These are phyloP conservation scores for Galerucella nymphaeae DNA, from an alignment of 2,888 invertebrate genomes.

Conservation along the genomic window DNA sequence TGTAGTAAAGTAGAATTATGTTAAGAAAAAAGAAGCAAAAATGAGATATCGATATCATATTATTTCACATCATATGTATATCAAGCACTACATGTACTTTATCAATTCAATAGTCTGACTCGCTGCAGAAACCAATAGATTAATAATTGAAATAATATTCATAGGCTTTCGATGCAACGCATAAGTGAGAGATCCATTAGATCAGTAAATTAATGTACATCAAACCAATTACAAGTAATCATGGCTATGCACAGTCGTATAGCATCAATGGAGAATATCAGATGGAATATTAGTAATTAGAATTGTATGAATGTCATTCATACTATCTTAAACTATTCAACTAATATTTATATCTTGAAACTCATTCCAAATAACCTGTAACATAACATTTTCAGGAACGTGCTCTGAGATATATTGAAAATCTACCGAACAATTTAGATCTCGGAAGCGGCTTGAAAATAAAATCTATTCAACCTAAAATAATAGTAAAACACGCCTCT, in stretches of 20 bases:
- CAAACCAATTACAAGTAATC: not conserved
- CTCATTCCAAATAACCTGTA: no score
- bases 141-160: not conserved
- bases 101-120: no score
- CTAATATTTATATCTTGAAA: no score
- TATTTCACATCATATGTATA: no score
- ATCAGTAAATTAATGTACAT: not conserved
- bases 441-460: conserved; percentile 74
- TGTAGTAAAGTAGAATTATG: no score
- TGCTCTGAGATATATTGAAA: conserved; percentile 76
- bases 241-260: not conserved
- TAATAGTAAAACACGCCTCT: conserved; percentile 51
- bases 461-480: conserved; percentile 63
- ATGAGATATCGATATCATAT: no score
- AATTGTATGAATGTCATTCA: no score
- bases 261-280: not conserved
- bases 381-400: conserved; percentile 77
- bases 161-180: not conserved
- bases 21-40: no score
- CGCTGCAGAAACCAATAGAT: not conserved
- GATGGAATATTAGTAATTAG: not conserved
- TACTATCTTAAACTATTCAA: no score
- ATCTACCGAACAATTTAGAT: conserved; percentile 70
- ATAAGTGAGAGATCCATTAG: not conserved
- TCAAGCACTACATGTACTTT: no score